A percentile compares a stretch with the other conserved stretches of the same genome.
phyloP scores from a whole-genome alignment of 2,888 invertebrate genomes.

The Agriotes lineatus region DNA sequence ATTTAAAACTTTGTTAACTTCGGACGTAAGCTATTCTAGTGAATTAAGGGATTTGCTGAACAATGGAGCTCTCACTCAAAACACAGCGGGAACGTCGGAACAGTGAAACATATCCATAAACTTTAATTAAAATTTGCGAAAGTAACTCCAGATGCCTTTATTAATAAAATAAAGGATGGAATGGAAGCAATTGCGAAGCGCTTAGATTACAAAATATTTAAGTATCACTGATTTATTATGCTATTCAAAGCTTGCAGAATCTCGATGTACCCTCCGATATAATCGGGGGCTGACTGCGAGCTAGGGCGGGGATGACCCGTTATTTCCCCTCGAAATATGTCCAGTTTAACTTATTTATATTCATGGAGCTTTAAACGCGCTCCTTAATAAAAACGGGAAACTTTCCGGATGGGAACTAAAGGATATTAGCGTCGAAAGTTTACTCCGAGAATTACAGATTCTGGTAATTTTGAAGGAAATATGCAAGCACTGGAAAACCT shows the following conservation, averaged over 20 bases:
- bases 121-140: constrained; percentile 25
- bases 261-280: constrained; percentile 27
- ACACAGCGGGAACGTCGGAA: constrained; percentile 1
- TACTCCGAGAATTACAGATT: too few relatives aligned
- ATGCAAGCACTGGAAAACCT: too few relatives aligned
- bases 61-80: constrained; percentile 5
- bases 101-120: constrained; percentile 7
- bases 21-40: constrained; percentile 3
- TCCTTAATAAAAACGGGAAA: constrained; percentile 21
- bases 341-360: constrained; percentile 38
- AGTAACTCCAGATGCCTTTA: constrained; percentile 13
- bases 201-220: constrained; percentile 35
- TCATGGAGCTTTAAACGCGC: constrained; percentile 34
- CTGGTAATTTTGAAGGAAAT: too few relatives aligned
- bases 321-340: constrained; percentile 35
- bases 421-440: too few relatives aligned
- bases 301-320: constrained; percentile 23
- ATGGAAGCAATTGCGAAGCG: constrained; percentile 31
- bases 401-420: constrained; percentile 1
- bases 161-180: constrained; percentile 27
- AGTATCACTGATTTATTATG: constrained; percentile 32
- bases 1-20: constrained; percentile 6
- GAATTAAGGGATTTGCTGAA: neutral
- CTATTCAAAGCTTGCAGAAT: constrained; percentile 29
- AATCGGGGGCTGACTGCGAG: constrained; percentile 20